Percentiles rank a stretch among this genome's conserved stretches.
Evolutionary conservation across 2,888 invertebrate species (phyloP).

Genomic region (Polydrusus pterygomalis): DNA sequence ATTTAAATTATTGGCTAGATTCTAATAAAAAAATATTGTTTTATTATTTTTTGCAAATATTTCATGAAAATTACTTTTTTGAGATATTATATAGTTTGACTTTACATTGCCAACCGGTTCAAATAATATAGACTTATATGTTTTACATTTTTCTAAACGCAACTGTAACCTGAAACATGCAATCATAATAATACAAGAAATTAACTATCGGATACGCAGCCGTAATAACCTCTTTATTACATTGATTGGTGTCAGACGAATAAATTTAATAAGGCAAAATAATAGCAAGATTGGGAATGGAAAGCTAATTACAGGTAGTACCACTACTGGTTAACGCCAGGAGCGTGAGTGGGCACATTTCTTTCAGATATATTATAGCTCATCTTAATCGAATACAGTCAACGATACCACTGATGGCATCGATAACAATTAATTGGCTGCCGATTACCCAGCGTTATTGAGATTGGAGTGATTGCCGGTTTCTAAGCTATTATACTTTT

Average conservation of each 20-base stretch:
- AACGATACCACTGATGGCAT: conserved; percentile 65
- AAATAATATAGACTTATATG: conserved; percentile 10
- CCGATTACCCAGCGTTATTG: conserved; percentile 68
- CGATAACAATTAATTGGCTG: conserved; percentile 70
- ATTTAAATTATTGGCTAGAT: too few relatives aligned
- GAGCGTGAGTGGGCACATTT: conserved; percentile 68
- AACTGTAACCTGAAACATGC: conserved; percentile 29
- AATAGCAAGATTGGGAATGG: conserved; percentile 55
- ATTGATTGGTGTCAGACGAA: conserved; percentile 54
- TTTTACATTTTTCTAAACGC: conserved; percentile 14
- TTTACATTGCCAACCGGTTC: neutral
- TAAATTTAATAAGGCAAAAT: conserved; percentile 57
- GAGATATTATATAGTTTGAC: too few relatives aligned
- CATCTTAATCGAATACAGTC: conserved; percentile 70
- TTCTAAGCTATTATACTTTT: conserved; percentile 63
- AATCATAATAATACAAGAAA: conserved; percentile 41
- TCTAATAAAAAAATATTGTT: too few relatives aligned
- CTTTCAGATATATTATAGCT: conserved; percentile 63
- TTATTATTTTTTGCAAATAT: too few relatives aligned
- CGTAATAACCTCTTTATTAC: conserved; percentile 56
- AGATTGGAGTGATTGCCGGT: conserved; percentile 67
- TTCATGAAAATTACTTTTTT: too few relatives aligned
- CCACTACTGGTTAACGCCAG: conserved; percentile 68
- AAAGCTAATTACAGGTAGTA: conserved; percentile 64
- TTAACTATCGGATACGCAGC: conserved; percentile 41